A percentile compares a stretch with the other conserved stretches of the same genome.
Evolutionary conservation across 2,888 invertebrate species (phyloP).

Genomic region (Agrotis puta): DNA sequence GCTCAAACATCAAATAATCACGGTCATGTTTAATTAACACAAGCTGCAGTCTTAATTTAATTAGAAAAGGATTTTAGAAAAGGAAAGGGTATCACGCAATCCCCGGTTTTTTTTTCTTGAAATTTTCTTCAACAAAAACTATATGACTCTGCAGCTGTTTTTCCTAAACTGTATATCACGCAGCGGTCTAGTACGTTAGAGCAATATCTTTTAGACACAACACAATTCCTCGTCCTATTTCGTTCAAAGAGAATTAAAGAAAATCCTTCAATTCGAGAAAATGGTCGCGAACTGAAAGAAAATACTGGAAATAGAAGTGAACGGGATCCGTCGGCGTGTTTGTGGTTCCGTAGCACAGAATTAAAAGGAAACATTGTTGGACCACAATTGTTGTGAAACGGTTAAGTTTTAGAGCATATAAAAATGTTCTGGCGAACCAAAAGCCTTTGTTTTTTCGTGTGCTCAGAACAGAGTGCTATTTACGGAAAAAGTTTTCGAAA

Average conservation of each 20-base stretch:
- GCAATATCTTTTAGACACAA: constrained; percentile 42
- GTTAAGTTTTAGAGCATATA: neutral
- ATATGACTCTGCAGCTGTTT: neutral
- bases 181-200: constrained; percentile 2
- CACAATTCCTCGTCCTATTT: constrained; percentile 43
- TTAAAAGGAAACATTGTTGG: constrained; percentile 34
- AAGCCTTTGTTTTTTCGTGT: neutral
- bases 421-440: neutral
- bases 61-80: neutral
- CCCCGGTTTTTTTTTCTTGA: too few relatives aligned
- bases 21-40: neutral
- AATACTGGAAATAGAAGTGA: constrained; percentile 38
- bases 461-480: too few relatives aligned
- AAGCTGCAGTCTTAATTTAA: constrained; percentile 4
- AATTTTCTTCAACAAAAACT: neutral
- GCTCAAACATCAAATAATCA: neutral
- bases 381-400: constrained; percentile 1
- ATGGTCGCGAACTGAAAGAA: constrained; percentile 48
- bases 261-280: constrained; percentile 63
- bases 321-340: constrained; percentile 8
- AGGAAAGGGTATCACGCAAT: too few relatives aligned
- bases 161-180: constrained; percentile 5
- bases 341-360: constrained; percentile 30
- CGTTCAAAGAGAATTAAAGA: constrained; percentile 52
- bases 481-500: too few relatives aligned